Evolutionary conservation across 2,797 vertebrate genomes (phyloP).

Genomic region (Acanthurus leucopareius): DNA sequence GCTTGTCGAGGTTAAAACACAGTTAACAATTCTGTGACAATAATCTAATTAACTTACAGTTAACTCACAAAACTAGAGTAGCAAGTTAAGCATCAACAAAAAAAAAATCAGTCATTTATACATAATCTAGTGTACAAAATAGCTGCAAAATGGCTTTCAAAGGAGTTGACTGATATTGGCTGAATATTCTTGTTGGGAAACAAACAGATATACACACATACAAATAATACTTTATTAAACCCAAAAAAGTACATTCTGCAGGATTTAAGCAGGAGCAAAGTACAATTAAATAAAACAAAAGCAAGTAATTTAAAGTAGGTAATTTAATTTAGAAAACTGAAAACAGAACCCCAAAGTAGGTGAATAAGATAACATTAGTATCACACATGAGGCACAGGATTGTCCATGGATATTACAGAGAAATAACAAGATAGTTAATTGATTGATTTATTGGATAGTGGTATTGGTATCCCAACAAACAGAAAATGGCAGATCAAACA

Average conservation of each 20-base stretch:
- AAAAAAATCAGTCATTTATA: background rate
- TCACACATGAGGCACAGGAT: background rate
- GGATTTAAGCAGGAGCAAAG: too few species aligned
- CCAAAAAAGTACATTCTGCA: too few species aligned
- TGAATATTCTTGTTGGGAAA: too few species aligned
- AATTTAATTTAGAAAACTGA: too few species aligned
- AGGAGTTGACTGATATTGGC: background rate
- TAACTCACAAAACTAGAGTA: background rate
- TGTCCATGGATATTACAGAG: background rate
- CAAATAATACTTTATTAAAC: too few species aligned
- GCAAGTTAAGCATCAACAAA: background rate
- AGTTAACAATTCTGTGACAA: background rate
- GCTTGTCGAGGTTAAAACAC: background rate
- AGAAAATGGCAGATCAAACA: background rate
- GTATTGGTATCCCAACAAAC: background rate
- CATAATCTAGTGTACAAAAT: background rate
- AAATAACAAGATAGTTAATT: too few species aligned
- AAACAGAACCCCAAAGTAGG: background rate
- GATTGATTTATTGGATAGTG: background rate
- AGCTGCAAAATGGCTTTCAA: background rate
- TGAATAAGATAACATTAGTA: too few species aligned
- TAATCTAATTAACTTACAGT: background rate
- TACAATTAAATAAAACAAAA: too few species aligned
- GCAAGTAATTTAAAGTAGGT: too few species aligned
- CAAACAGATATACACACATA: too few species aligned